A percentile compares a stretch with the other conserved stretches of the same genome.
These are phyloP conservation scores for Choloepus didactylus DNA, from an alignment of 2,797 vertebrate species.

Conservation along the genomic window DNA sequence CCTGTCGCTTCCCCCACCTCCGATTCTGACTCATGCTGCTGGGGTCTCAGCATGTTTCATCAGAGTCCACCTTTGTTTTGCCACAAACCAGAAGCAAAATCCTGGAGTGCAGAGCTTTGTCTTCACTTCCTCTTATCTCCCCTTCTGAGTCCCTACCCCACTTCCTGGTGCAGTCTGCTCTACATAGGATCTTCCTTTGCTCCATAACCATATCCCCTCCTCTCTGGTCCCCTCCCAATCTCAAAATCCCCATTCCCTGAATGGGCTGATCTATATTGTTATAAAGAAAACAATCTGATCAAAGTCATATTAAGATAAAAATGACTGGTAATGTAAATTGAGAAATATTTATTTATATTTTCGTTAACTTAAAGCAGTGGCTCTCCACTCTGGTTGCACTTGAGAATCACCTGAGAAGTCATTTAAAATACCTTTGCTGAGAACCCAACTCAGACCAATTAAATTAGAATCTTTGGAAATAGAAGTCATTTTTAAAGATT, in stretches of 20 bases:
- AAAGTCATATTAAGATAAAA: conserved; percentile 52
- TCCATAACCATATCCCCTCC: background rate
- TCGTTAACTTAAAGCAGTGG: conserved; percentile 12
- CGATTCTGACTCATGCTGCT: conserved; percentile 20
- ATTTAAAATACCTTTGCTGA: conserved; percentile 25
- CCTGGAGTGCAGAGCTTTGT: conserved; percentile 25
- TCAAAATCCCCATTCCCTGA: conserved; percentile 32
- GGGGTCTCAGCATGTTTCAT: background rate
- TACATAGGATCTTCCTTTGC: background rate
- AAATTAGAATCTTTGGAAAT: background rate
- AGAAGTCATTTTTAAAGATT: conserved; percentile 57
- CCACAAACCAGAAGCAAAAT: conserved; percentile 39
- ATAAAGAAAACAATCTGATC: conserved; percentile 34
- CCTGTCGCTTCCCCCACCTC: background rate
- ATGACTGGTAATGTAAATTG: background rate
- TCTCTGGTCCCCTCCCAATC: background rate
- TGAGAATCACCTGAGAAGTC: background rate
- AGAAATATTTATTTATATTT: conserved; percentile 57
- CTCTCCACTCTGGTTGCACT: conserved; percentile 13
- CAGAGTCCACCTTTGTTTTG: conserved; percentile 26
- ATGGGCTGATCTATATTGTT: background rate
- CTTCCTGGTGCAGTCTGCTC: background rate
- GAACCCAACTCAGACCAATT: background rate
- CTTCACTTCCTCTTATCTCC: background rate
- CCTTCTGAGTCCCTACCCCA: conserved; percentile 33